Evolutionary conservation across 2,113 vertebrate genomes (phyloP).

Genomic region (Lontra canadensis): DNA sequence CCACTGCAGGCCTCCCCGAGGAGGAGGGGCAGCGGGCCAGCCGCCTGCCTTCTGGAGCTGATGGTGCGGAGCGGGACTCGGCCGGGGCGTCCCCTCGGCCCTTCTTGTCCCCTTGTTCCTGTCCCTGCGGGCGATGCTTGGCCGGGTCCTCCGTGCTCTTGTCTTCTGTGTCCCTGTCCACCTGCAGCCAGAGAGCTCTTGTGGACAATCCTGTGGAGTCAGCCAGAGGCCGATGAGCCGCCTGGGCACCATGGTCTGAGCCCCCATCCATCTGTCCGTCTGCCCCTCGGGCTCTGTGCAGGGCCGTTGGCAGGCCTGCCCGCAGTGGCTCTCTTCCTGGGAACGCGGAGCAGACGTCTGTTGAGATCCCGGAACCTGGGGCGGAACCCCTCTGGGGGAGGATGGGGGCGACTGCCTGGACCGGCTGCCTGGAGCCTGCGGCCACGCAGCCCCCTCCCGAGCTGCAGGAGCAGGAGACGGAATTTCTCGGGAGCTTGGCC

Average conservation of each 20-base stretch:
- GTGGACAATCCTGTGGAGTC: neutral
- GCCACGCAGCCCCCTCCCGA: accelerated
- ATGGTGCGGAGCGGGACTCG: neutral
- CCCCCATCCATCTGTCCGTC: neutral
- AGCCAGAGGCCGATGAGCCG: accelerated
- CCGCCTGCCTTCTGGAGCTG: neutral
- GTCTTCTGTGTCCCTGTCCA: neutral
- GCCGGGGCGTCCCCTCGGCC: accelerated
- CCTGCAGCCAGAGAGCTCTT: neutral
- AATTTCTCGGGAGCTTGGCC: neutral
- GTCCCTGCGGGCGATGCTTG: neutral
- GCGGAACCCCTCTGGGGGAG: neutral
- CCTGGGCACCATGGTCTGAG: neutral
- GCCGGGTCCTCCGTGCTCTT: accelerated
- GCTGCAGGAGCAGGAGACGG: neutral
- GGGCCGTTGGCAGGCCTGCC: neutral
- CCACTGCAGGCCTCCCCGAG: accelerated
- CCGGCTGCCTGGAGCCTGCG: neutral
- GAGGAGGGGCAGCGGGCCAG: neutral
- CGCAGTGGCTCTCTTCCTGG: accelerated
- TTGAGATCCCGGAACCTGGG: neutral
- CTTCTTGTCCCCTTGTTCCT: neutral
- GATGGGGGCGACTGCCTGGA: neutral
- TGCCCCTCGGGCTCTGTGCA: neutral
- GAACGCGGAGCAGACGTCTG: neutral